Base-by-base conservation (phyloP, 35 echinoderm and acorn worm genomes). In the Heliocidaris erythrogramma region DNA sequence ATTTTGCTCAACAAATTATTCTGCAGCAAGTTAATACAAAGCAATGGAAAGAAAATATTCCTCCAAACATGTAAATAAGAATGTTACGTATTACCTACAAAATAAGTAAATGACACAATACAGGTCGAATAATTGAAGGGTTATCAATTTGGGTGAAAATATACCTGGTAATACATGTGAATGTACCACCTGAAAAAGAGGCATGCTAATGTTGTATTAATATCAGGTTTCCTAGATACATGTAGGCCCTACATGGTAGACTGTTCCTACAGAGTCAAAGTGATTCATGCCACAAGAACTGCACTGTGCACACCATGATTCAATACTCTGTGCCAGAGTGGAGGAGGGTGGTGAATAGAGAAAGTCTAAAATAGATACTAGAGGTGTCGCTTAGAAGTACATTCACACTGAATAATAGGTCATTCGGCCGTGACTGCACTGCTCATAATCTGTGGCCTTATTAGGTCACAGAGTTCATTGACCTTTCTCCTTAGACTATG, bases 401-500 rank as follows among this genome's bases (percentile, higher is more conserved):
- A 78, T 78, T 78, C 65, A 78, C 65, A 78, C 65, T 78, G 21
- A 78, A 78, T 78, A 29, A 4, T 78, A 78, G 65, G 65, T 78
- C 65, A 78, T 78, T 78, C 65, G 65, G 65, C 65, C n/a, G 65
- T 78, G 65, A 78, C 65, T 78, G 65, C 65, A 18, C 65, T n/a
- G 27, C 21, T 78, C 52, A 21, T 48, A 89, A 89, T 89, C 87
- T 89, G 91, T 92, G 49, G 47, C 91, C 91, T 92, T 49, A 92
- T 92, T 48, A 92, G 91, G 91, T 92, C 91, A 92, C 29, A 48
- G 50, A 92, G 91, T 92, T 92, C 91, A 92, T 92, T 92, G 91
- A 92, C 91, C 91, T 92, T 59, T 92, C 91, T 8, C 49, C 2
- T 10, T 48, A 92, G 91, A 92, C 91, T 78, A 27, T n/a, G 7